These are phyloP conservation scores for Hybognathus amarus DNA, from an alignment of 2,797 vertebrate genomes.

Conservation along the genomic window DNA sequence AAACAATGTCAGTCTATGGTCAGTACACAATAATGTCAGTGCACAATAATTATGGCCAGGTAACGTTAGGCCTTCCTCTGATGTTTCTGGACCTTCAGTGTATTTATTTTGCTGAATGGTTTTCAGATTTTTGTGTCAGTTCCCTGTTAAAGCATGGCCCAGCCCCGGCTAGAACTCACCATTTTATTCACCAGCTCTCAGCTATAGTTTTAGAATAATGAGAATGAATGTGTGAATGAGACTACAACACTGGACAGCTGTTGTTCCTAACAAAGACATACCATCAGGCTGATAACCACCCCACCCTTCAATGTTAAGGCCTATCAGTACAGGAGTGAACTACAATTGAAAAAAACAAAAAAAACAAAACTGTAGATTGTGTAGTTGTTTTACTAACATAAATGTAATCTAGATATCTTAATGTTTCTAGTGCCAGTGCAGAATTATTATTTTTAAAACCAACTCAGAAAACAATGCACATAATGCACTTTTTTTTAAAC, in stretches of 20 bases:
- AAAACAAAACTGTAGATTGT: background rate
- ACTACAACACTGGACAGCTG: slow-evolving; percentile 3
- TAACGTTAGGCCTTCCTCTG: background rate
- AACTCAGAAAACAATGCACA: background rate
- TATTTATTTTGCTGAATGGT: background rate
- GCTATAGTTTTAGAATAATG: background rate
- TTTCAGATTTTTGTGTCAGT: slow-evolving; percentile 1
- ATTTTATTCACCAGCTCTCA: background rate
- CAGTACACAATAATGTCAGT: background rate
- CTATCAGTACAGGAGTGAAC: background rate
- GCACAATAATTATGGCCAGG: background rate
- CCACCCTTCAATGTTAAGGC: slow-evolving; percentile 40
- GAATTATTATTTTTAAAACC: background rate
- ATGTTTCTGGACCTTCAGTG: background rate
- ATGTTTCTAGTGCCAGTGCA: background rate
- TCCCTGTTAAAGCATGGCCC: background rate
- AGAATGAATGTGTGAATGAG: background rate
- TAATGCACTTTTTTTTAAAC: background rate
- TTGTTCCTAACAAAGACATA: slow-evolving; percentile 16
- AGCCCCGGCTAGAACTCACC: slow-evolving; percentile 17
- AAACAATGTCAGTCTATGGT: background rate
- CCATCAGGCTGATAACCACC: slow-evolving; percentile 5
- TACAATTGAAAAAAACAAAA: background rate
- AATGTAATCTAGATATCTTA: background rate
- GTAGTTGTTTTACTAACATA: background rate